Base-by-base conservation (phyloP, 2,113 vertebrate genomes). In the Seriola quinqueradiata region DNA sequence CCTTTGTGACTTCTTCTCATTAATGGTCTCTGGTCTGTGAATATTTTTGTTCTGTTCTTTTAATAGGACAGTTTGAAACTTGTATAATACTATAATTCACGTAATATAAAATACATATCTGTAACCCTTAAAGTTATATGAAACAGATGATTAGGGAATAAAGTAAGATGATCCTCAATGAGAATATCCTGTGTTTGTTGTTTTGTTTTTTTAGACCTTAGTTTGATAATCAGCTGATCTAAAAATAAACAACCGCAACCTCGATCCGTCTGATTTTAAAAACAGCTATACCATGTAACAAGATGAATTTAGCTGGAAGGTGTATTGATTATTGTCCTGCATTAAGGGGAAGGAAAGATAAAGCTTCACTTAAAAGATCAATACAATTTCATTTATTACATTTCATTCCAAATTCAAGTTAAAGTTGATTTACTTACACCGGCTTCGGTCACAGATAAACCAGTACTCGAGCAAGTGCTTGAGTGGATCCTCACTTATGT, bases 271-370 rank as follows among this genome's bases (percentile, higher is more conserved):
- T 14, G 3, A 3, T 36, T 5, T 58, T 52, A 34, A 52, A 61
- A 14, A 65, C 11, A 63, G 28, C 21, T 28, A 9, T 0, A 50
- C 23, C 13, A 8, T 54, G 32, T 25, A 19, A 21, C 9, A 23
- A 21, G 4, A 58, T 55, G 38, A 12, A 64, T 63, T 38, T 21
- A 70, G 10, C 57, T 38, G 9, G 4, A 6, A 16, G 12, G 12
- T 59, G 57, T 5, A 57, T 54, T 55, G 65, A 61, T 75, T 82
- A 64, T 63, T 44, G 23, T 9, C 28, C 14, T 55, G 46, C 34
- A 23, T 54, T 23, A 55, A 42, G 19, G 9, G 23, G 19, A 40
- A 34, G 32, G 25, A 63, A 16, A 58, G 69, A 73, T 59, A 23
- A 54, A 52, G 50, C 40, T 34, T 77, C 48, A 64, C 48, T 65